Percentiles rank a stretch among this genome's conserved stretches.
Evolutionary conservation across 2,888 invertebrate species (phyloP).

Genomic region (Troides oblongomaculatus): DNA sequence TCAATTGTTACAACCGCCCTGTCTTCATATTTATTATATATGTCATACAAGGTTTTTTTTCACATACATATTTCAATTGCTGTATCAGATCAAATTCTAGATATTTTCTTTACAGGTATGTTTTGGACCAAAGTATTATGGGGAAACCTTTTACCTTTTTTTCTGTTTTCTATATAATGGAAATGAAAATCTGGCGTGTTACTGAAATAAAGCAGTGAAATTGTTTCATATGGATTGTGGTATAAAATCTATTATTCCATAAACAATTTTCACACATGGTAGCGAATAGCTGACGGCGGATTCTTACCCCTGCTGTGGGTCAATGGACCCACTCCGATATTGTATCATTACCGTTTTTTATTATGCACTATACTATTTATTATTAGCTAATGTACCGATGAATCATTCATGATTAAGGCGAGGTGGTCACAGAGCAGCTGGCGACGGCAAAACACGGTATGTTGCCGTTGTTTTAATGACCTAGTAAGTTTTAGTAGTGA

Average conservation of each 20-base stretch:
- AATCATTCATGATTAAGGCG: slow-evolving; percentile 37
- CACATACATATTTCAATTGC: too few relatives aligned
- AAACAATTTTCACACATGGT: slow-evolving; percentile 23
- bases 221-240: slow-evolving; percentile 9
- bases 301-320: slow-evolving; percentile 29
- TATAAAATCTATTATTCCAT: slow-evolving; percentile 22
- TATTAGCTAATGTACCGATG: slow-evolving; percentile 38
- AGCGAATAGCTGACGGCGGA: slow-evolving; percentile 15
- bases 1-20: too few relatives aligned
- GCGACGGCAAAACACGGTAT: neutral
- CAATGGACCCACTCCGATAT: slow-evolving; percentile 22
- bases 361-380: slow-evolving; percentile 32
- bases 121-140: neutral
- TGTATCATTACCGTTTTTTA: slow-evolving; percentile 29
- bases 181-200: slow-evolving; percentile 11
- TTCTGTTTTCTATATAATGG: slow-evolving; percentile 2
- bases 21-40: too few relatives aligned
- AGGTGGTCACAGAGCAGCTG: slow-evolving; percentile 22
- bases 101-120: too few relatives aligned
- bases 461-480: too few relatives aligned
- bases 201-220: neutral
- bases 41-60: too few relatives aligned
- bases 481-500: too few relatives aligned
- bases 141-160: too few relatives aligned
- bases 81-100: too few relatives aligned